Percentiles rank a stretch among this genome's conserved stretches.
phyloP scores from a whole-genome alignment of 2,888 invertebrate genomes.

The Nomada lathburiana region DNA sequence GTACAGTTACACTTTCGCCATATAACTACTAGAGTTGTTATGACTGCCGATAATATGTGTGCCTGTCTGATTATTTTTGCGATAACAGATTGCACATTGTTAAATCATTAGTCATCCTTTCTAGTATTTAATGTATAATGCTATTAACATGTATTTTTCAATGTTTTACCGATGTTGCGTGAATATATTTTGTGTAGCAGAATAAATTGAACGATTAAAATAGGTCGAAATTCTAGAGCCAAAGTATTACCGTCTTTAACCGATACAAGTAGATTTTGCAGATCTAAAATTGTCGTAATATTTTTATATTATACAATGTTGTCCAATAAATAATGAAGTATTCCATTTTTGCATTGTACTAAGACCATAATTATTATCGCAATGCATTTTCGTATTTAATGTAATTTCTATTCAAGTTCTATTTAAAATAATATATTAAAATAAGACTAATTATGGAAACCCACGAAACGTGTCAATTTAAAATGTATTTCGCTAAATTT shows the following conservation, averaged over 20 bases:
- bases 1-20: constrained; percentile 27
- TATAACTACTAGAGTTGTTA: constrained; percentile 39
- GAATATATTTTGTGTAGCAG: constrained; percentile 31
- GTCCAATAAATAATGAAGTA: constrained; percentile 51
- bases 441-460: not conserved
- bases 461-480: constrained; percentile 12
- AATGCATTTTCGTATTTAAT: not conserved
- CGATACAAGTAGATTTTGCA: constrained; percentile 34
- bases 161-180: constrained; percentile 31
- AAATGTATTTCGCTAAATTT: constrained; percentile 9
- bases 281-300: constrained; percentile 51
- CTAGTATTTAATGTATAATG: constrained; percentile 19
- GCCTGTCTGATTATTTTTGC: constrained; percentile 31
- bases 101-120: constrained; percentile 11
- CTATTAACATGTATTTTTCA: constrained; percentile 34
- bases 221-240: constrained; percentile 23
- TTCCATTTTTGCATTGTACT: constrained; percentile 30
- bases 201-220: constrained; percentile 24
- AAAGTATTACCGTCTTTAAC: constrained; percentile 40
- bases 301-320: constrained; percentile 59
- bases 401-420: constrained; percentile 1
- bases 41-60: constrained; percentile 34
- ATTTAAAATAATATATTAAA: constrained; percentile 5
- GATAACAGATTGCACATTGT: constrained; percentile 27
- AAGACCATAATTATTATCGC: not conserved